These are phyloP conservation scores for Etheostoma nigrum DNA, from an alignment of 2,797 vertebrate species.

Conservation along the genomic window DNA sequence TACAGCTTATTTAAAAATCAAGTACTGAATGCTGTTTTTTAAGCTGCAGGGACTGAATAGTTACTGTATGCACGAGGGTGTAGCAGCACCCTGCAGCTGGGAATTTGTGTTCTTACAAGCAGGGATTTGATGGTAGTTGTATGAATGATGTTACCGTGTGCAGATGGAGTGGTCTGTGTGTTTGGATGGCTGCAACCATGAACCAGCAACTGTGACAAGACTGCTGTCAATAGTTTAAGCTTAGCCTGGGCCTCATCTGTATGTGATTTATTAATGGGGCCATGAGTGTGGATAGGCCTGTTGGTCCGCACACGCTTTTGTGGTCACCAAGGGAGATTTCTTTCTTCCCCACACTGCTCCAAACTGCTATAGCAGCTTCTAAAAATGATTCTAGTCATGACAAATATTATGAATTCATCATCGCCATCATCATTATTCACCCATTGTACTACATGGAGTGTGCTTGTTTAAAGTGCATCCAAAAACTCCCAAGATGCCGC, in stretches of 20 bases:
- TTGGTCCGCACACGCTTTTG: slow-evolving; percentile 56
- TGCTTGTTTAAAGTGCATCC: slow-evolving; percentile 56
- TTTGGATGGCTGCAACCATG: slow-evolving; percentile 52
- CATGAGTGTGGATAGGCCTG: slow-evolving; percentile 54
- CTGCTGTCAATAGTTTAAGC: slow-evolving; percentile 65
- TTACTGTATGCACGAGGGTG: slow-evolving; percentile 31
- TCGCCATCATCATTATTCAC: slow-evolving; percentile 45
- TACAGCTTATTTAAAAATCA: slow-evolving; percentile 50
- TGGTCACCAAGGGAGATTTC: slow-evolving; percentile 58
- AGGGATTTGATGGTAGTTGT: slow-evolving; percentile 77
- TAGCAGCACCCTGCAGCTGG: slow-evolving; percentile 64
- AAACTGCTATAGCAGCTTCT: slow-evolving; percentile 42
- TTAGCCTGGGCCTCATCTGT: slow-evolving; percentile 43
- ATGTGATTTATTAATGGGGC: slow-evolving; percentile 71
- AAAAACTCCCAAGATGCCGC: slow-evolving; percentile 48
- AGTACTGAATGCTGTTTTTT: slow-evolving; percentile 13
- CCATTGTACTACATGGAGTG: slow-evolving; percentile 44
- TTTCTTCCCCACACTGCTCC: slow-evolving; percentile 32
- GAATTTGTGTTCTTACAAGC: slow-evolving; percentile 58
- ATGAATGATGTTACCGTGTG: slow-evolving; percentile 72
- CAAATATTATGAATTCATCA: slow-evolving; percentile 65
- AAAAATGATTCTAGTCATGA: slow-evolving; percentile 56
- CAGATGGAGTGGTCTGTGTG: slow-evolving; percentile 62
- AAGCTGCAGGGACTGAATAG: slow-evolving; percentile 13
- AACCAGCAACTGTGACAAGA: slow-evolving; percentile 60